phyloP scores from a whole-genome alignment of 2,888 invertebrate species.

The Cheiracanthium punctorium region DNA sequence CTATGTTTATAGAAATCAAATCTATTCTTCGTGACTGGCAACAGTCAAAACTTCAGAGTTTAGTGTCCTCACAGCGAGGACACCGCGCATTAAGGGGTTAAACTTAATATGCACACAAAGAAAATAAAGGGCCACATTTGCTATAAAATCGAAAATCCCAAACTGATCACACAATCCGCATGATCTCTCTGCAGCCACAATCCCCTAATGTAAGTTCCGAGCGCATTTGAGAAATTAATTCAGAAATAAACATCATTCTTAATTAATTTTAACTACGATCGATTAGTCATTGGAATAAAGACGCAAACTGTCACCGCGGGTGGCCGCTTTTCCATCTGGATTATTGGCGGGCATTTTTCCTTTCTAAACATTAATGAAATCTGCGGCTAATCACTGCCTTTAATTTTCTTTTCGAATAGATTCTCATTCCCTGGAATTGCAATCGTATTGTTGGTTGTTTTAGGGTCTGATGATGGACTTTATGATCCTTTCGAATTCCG shows the following conservation, averaged over 20 bases:
- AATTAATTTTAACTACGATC: slow-evolving; percentile 65
- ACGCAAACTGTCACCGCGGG: slow-evolving; percentile 59
- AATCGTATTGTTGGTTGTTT: no score
- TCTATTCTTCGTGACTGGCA: no score
- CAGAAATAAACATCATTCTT: slow-evolving; percentile 57
- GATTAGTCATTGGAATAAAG: slow-evolving; percentile 63
- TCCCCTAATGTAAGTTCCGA: neutral
- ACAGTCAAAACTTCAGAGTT: no score
- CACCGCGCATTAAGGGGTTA: no score
- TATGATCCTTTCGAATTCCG: no score
- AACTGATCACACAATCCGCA: no score
- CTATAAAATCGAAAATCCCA: no score
- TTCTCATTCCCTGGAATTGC: slow-evolving; percentile 37
- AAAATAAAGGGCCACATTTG: no score
- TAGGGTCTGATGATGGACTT: no score
- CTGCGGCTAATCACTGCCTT: slow-evolving; percentile 46
- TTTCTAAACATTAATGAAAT: slow-evolving; percentile 57
- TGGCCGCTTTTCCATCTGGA: slow-evolving; percentile 45
- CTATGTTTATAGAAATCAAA: no score
- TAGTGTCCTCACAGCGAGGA: no score
- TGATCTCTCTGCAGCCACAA: neutral
- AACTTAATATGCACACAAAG: no score
- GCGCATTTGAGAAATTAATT: slow-evolving; percentile 60
- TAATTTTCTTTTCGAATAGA: slow-evolving; percentile 9
- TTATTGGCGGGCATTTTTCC: slow-evolving; percentile 61